Evolutionary conservation across 2,888 invertebrate genomes (phyloP), one percentile per base, ranked within the genome.

Genomic region (Calameuta pallipes): DNA sequence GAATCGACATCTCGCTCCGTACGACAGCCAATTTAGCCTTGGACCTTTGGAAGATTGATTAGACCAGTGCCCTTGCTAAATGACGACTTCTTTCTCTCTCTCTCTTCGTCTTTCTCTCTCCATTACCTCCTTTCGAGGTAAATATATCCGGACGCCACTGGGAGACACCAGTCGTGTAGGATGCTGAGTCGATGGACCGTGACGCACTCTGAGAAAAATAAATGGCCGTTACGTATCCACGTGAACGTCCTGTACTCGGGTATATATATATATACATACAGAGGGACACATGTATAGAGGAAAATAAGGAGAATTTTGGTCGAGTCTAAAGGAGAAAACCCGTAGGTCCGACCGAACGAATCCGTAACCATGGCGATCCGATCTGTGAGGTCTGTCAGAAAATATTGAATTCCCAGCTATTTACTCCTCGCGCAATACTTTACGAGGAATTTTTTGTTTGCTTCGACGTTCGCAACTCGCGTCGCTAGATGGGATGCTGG

Each of bases 321-420:
- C 56, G 9, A 83, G 80, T 78, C 71, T 23, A 81, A 80, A 74
- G 80, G 80, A 74, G 79, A 81, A 83, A 83, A 83, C 81, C 81
- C 85, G 82, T 82, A 81, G 82, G 85, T 83, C 85, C 23, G 56
- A 23, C 1, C 2, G 23, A 56, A 56, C 83, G 85, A 82, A 82
- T 82, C 82, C 81, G 85, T 84, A 86, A 84, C 84, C 82, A 85
- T 84, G 82, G 82, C 75, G 81, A 83, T 83, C 71, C 74, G 76
- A 79, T 76, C 70, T 75, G 80, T 80, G 80, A 82, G 78, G 79
- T 83, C 82, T 79, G 75, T 76, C 68, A 76, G 79, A 74, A 83
- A 82, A 83, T 82, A 83, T 82, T 80, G 81, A 81, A 82, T 83
- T 78, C 76, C 80, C 76, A 76, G 77, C 78, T 81, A 81, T 82